Evolutionary conservation across 2,888 invertebrate genomes (phyloP).

Genomic region (Caenorhabditis imperialis): DNA sequence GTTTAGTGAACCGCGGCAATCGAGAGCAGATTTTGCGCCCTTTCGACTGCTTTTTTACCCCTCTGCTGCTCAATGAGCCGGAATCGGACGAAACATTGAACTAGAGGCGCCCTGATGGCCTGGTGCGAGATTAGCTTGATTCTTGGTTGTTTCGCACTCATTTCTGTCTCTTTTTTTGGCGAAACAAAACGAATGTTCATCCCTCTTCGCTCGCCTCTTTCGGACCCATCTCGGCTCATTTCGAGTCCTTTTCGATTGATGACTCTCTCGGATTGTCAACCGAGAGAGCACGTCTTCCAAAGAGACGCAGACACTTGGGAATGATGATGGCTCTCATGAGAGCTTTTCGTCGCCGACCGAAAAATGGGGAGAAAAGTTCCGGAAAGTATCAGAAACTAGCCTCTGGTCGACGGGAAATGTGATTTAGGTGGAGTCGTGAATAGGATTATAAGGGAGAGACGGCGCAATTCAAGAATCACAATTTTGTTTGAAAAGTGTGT

Average conservation of each 20-base stretch:
- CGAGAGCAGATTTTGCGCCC: constrained; percentile 46
- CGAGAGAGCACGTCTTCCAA: not conserved
- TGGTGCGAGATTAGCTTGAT: constrained; percentile 50
- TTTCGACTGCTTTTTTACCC: constrained; percentile 39
- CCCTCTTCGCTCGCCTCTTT: no score
- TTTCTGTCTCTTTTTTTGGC: not conserved
- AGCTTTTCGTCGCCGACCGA: not conserved
- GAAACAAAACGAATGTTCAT: no score
- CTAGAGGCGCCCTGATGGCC: constrained; percentile 21
- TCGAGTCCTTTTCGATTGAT: no score
- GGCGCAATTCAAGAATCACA: no score
- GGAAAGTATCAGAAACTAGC: no score
- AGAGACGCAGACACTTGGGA: constrained; percentile 8
- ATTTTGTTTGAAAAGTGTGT: no score
- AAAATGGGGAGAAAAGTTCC: not conserved
- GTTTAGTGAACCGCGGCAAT: constrained; percentile 51
- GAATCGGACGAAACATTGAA: constrained; percentile 49
- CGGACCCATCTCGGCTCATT: no score
- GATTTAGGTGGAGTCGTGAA: no score
- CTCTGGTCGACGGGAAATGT: no score
- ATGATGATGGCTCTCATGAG: constrained; percentile 29
- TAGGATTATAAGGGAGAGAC: no score
- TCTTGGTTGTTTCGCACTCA: constrained; percentile 33
- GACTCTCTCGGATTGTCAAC: no score
- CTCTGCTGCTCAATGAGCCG: constrained; percentile 46